These are phyloP conservation scores for Apaloderma vittatum DNA, from an alignment of 2,113 vertebrate species.

Conservation along the genomic window DNA sequence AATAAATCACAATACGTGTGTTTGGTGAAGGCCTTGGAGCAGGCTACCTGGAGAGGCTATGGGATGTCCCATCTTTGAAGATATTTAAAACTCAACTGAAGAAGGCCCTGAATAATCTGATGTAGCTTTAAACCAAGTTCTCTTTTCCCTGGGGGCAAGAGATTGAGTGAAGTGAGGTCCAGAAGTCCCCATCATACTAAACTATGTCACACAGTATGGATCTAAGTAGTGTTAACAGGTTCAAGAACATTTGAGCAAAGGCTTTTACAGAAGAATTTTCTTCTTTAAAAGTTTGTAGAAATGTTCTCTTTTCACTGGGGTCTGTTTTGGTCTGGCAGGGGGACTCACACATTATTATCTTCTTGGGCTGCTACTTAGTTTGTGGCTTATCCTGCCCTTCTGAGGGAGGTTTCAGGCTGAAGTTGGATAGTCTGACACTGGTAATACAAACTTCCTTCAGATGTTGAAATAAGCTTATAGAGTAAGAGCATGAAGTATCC, in stretches of 20 bases:
- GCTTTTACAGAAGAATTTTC: not conserved
- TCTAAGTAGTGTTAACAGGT: not conserved
- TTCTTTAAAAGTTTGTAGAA: not conserved
- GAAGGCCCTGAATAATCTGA: not conserved
- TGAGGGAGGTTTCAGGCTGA: not conserved
- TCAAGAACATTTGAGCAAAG: not conserved
- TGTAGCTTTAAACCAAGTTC: not conserved
- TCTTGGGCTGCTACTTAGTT: not conserved
- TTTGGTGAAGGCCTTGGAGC: not conserved
- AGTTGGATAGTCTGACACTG: not conserved
- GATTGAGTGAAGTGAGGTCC: rapidly evolving
- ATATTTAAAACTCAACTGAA: not conserved
- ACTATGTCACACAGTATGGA: rapidly evolving
- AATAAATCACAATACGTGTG: not conserved
- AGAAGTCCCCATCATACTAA: not conserved
- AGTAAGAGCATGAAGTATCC: not conserved
- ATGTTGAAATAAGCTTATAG: not conserved
- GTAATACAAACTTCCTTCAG: not conserved
- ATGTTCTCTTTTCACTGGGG: not conserved
- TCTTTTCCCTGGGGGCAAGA: not conserved
- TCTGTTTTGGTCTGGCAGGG: not conserved
- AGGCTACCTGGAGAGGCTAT: not conserved
- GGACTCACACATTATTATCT: not conserved
- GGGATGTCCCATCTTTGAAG: not conserved
- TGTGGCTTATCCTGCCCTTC: not conserved